A percentile compares a stretch with the other conserved stretches of the same genome.
Conservation (phyloP, 2,797 vertebrate species). For the Platalea minor region DNA sequence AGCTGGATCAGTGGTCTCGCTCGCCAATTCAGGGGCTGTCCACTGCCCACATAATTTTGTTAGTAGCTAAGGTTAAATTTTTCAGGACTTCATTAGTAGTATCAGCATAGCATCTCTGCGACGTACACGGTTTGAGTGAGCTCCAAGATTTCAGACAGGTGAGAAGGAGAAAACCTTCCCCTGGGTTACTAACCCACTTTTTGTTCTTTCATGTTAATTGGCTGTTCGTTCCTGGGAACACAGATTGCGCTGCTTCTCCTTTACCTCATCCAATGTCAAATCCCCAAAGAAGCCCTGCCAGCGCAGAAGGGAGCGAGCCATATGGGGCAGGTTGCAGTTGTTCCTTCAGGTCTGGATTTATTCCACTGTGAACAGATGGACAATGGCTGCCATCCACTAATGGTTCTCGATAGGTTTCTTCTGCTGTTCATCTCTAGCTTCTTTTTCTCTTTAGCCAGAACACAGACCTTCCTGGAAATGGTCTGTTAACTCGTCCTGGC, state of each 20-base stretch:
- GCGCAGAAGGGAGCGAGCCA: constrained; percentile 13
- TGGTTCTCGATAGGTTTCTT: constrained; percentile 46
- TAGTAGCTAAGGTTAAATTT: background rate
- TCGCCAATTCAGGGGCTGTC: background rate
- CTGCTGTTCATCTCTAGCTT: constrained; percentile 23
- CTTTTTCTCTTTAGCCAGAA: constrained; percentile 24
- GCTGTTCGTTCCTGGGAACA: background rate
- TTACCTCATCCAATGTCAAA: constrained; percentile 55
- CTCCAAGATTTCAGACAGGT: background rate
- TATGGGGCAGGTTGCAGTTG: constrained; percentile 62
- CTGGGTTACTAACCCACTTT: constrained; percentile 22
- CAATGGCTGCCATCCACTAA: constrained; percentile 59
- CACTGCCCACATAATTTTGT: background rate
- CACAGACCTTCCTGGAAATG: background rate
- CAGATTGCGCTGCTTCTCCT: constrained; percentile 28
- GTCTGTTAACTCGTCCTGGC: constrained; percentile 9
- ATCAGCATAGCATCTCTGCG: background rate
- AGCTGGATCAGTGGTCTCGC: background rate
- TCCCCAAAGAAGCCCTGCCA: constrained; percentile 42
- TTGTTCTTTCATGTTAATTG: constrained; percentile 27
- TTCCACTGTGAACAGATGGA: constrained; percentile 67
- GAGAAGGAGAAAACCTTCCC: constrained; percentile 10
- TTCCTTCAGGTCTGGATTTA: constrained; percentile 66
- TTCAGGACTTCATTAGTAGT: background rate
- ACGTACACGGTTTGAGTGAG: background rate